Percentiles rank a stretch among this genome's conserved stretches.
Evolutionary conservation across 2,797 vertebrate genomes (phyloP).

Genomic region (Myioborus miniatus): DNA sequence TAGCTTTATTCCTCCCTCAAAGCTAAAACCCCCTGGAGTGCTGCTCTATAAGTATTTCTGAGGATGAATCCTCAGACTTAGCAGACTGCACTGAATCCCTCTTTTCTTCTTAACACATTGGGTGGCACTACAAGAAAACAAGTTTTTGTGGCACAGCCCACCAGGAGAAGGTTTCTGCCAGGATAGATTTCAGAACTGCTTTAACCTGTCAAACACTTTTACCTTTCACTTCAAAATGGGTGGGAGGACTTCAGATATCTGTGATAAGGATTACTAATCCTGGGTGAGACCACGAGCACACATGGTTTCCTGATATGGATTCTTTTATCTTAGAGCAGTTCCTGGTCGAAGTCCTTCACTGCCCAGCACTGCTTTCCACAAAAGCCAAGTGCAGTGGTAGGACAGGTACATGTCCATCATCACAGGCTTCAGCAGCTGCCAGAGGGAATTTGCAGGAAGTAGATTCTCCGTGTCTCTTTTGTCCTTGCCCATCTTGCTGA

Average conservation of each 20-base stretch:
- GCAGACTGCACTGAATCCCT: neutral
- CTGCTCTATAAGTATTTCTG: neutral
- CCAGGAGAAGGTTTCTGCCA: neutral
- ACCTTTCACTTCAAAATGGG: neutral
- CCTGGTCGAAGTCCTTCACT: neutral
- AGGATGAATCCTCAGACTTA: neutral
- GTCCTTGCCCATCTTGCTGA: neutral
- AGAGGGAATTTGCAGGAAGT: neutral
- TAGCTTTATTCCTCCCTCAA: neutral
- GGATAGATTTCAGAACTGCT: neutral
- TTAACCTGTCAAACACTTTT: neutral
- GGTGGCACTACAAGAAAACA: neutral
- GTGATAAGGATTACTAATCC: neutral
- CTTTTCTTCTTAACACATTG: neutral
- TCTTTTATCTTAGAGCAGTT: neutral
- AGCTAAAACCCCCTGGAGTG: neutral
- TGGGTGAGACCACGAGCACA: fast-evolving
- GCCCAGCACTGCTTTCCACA: fast-evolving
- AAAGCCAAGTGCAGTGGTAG: neutral
- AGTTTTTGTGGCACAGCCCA: neutral
- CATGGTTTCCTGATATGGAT: too few relatives aligned
- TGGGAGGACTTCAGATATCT: neutral
- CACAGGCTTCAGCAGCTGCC: neutral
- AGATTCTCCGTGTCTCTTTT: neutral
- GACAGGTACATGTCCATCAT: neutral